Conservation (phyloP, 2,888 invertebrate genomes). For the Zelleria hepariella region DNA sequence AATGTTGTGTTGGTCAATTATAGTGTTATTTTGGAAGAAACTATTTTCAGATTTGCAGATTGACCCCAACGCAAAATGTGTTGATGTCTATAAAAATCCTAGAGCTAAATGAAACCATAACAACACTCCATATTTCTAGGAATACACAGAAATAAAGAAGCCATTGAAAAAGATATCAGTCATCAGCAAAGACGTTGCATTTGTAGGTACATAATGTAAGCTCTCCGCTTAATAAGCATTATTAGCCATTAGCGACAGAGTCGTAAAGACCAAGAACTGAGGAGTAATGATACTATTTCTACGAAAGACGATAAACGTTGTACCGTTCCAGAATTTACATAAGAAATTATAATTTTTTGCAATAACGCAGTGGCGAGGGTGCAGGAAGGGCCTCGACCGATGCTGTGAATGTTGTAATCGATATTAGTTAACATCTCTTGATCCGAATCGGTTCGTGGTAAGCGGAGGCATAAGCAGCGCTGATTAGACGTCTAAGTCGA, state of each 20-base stretch:
- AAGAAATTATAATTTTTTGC: slow-evolving; percentile 45
- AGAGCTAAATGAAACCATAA: too few relatives aligned
- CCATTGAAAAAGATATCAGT: background rate
- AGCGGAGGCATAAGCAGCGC: slow-evolving; percentile 44
- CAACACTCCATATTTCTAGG: background rate
- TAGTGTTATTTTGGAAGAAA: too few relatives aligned
- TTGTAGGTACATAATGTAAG: background rate
- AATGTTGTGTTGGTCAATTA: too few relatives aligned
- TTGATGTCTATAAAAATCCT: too few relatives aligned
- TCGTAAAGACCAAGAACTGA: slow-evolving; percentile 8
- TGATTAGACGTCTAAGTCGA: slow-evolving; percentile 43
- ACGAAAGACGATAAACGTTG: slow-evolving; percentile 21
- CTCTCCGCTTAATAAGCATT: background rate
- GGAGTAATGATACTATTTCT: slow-evolving; percentile 2
- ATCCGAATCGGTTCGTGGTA: slow-evolving; percentile 49
- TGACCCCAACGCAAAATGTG: too few relatives aligned
- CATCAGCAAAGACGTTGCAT: background rate
- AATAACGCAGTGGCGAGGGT: slow-evolving; percentile 29
- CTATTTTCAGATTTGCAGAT: too few relatives aligned
- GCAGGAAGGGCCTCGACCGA: slow-evolving; percentile 39
- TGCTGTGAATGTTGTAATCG: slow-evolving; percentile 52
- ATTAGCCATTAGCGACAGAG: slow-evolving; percentile 11
- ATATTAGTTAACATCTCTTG: slow-evolving; percentile 49
- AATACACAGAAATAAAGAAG: too few relatives aligned
- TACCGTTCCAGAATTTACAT: slow-evolving; percentile 44